Base-by-base conservation (phyloP, 2,888 invertebrate species). In the Xylota sylvarum region DNA sequence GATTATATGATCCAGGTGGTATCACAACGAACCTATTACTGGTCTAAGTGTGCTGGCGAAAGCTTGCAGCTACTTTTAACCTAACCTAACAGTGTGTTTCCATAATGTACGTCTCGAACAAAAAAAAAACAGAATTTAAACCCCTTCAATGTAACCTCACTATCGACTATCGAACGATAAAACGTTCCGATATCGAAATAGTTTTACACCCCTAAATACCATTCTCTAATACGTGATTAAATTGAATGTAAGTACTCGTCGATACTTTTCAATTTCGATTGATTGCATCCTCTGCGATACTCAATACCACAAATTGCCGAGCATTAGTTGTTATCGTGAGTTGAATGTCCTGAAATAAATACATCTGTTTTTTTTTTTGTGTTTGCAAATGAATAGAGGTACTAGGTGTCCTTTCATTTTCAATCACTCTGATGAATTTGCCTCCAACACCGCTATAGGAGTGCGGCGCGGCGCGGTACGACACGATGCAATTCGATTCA, bases 401-500 rank as follows among this genome's bases (percentile, higher is more conserved):
- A 12, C 2, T 35, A 37, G 40, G n/a, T 2, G 43, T 6, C 14
- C 43, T 43, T 43, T 43, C 50, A 43, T 14, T 43, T 43, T 43
- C 43, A 43, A 43, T 43, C 43, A 43, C 12, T 14, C 43, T 43
- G 43, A 43, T 43, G 43, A 43, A 43, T n/a, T 43, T 43, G n/a
- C 6, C 43, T 14, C 43, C 43, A 14, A 43, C 40, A 40, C 40
- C n/a, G n/a, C n/a, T 5, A 14, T 35, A n/a, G n/a, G 4, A 43
- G 43, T 14, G 23, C 23, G 19, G 10, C 5, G 19, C 48, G 48
- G 48, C 5, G 19, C 48, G 48, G 48, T 48, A 19, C 19, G 17
- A 46, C 46, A n/a, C 46, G 50, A 19, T 50, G 50, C 50, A 50
- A 35, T 62, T 78, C 69, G 35, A 67, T 52, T 67, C 69, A 82